Evolutionary conservation across 2,797 vertebrate species (phyloP), one percentile per base, ranked within the genome.

Genomic region (Artibeus lituratus): DNA sequence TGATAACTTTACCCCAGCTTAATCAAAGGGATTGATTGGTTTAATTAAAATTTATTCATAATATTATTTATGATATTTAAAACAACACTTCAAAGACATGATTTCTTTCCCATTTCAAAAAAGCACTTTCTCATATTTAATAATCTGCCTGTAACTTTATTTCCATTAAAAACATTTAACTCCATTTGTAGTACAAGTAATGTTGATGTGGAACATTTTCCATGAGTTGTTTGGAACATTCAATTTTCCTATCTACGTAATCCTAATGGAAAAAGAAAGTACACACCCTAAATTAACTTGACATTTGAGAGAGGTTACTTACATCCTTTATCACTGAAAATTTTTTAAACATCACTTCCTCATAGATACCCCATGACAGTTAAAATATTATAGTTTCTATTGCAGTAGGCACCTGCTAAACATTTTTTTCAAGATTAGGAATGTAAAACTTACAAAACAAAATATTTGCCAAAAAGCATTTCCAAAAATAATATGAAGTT

Each of bases 161-260:
- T 87, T 76, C 67, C 26, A 76, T 81, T 88, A 85, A 97, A 96
- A 82, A 37, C 59, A 55, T 90, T 97, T 94, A 96, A 97, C 93
- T 97, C 78, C 57, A 96, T 95, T 97, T 97, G 94, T 94, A 91
- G 77, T 82, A 96, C 94, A 97, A 97, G 94, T 84, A 90, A 97
- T 94, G 55, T 92, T 97, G 72, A 96, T 96, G 82, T 90, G 96
- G 97, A 98, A 98, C 96, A 88, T 93, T 98, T 98, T 98, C 96
- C 98, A 97, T 44, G 70, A 98, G 86, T 96, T 98, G 95, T 98
- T 98, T 98, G 98, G 98, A 98, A 98, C 98, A 98, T 97, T 98
- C 67, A 44, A 96, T 98, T 99, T 99, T 99, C 98, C 98, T 19
- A 97, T 85, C 97, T 98, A 98, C 98, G 98, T 98, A 98, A 99